These are phyloP conservation scores for Bubo blakistoni DNA, from an alignment of 2,113 vertebrate species.

Conservation along the genomic window DNA sequence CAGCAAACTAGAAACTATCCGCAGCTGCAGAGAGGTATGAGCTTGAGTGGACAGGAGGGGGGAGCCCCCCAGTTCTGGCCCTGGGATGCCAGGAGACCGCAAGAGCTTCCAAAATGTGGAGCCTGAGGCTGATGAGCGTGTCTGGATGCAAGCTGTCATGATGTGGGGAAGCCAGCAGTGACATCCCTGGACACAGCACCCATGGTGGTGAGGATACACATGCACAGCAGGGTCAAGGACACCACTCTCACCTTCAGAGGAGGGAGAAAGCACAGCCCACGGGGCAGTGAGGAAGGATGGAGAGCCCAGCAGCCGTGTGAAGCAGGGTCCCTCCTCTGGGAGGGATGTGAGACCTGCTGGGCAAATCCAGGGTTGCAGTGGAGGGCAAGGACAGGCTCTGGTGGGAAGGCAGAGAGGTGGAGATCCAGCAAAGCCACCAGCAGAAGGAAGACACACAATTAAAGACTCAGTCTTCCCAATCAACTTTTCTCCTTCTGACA, in stretches of 20 bases:
- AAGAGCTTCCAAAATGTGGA: neutral
- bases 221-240: neutral
- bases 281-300: neutral
- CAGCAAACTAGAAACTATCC: neutral
- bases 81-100: neutral
- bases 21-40: neutral
- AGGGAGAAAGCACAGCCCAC: neutral
- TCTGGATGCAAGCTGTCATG: neutral
- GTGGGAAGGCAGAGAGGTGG: neutral
- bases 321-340: neutral
- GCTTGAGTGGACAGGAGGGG: neutral
- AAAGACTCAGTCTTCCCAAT: neutral
- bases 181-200: fast-evolving
- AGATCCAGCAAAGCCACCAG: neutral
- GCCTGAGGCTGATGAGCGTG: fast-evolving
- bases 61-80: fast-evolving
- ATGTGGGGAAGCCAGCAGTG: neutral
- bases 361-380: neutral
- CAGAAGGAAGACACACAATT: neutral
- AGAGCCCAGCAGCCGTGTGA: neutral
- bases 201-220: fast-evolving
- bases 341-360: neutral
- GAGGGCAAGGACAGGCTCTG: neutral
- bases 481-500: neutral
- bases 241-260: neutral